Base-by-base conservation (phyloP, 2,888 invertebrate species). In the Graphium colonna region DNA sequence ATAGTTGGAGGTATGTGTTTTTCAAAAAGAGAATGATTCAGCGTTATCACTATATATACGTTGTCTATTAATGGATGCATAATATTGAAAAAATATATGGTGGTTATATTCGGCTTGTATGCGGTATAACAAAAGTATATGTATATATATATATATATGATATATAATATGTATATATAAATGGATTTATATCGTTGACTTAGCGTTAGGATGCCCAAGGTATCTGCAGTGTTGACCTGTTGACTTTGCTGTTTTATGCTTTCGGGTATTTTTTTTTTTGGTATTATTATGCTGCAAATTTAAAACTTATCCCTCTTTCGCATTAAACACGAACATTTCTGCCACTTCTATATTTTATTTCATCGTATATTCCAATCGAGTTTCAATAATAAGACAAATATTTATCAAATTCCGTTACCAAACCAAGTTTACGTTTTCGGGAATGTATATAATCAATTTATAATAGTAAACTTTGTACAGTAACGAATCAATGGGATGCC, bases 171-270 rank as follows among this genome's bases (percentile, higher is more conserved):
- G 72, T 79, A 84, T 79, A 79, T 79, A 85, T 80, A 83, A 80
- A 80, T 77, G 75, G 79, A 82, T 75, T 78, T 77, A 73, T 73
- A 71, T 81, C 72, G 71, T 72, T 67, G 78, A 85, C 88, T 87
- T 88, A 87, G 82, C 88, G 85, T 84, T 70, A 81, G 88, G 87
- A 88, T 88, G 88, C 88, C 88, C 88, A 85, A 83, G 76, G 80
- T 80, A 81, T 86, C 82, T 78, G 84, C 70, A 69, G 83, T 84
- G 85, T 77, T 78, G 84, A 84, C 80, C 83, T 83, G 82, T 77
- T 75, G 83, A 79, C 76, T 78, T 75, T 36, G 76, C 73, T 67
- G 79, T 74, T 72, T 71, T 74, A 73, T 69, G 69, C 9, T 53
- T 31, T 36, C 36, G 36, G 13, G n/a, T 36, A 12, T 36, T 68